Conservation (phyloP, 2,888 invertebrate species). For the Liodrosophila aerea region DNA sequence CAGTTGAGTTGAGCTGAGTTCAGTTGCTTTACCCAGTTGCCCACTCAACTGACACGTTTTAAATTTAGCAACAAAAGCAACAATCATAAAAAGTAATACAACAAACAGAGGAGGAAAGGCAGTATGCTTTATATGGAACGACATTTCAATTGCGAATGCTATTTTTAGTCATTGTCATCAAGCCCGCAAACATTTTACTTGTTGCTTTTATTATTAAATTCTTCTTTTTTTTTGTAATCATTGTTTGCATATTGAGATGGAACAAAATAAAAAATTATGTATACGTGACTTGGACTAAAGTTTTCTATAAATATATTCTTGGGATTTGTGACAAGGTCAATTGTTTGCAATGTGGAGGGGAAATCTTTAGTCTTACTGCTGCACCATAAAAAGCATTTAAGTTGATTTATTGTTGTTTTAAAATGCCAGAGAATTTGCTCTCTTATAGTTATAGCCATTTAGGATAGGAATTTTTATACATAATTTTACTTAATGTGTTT, state of each 20-base stretch:
- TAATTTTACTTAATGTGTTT: too few relatives aligned
- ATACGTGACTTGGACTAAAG: constrained; percentile 42
- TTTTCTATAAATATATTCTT: constrained; percentile 36
- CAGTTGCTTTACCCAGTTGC: constrained; percentile 39
- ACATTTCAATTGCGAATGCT: constrained; percentile 74
- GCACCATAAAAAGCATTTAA: constrained; percentile 4
- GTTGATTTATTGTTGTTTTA: too few relatives aligned
- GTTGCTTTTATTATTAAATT: constrained; percentile 28
- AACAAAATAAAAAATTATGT: constrained; percentile 23
- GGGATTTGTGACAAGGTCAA: constrained; percentile 54
- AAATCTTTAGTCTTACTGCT: too few relatives aligned
- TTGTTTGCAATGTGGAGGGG: constrained; percentile 12
- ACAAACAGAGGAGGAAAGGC: constrained; percentile 17
- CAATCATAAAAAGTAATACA: constrained; percentile 12
- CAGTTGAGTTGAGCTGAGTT: constrained; percentile 9
- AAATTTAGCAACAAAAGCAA: constrained; percentile 71
- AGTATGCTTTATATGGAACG: constrained; percentile 63
- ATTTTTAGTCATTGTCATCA: constrained; percentile 75
- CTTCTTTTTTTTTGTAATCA: constrained; percentile 32
- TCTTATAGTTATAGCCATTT: too few relatives aligned
- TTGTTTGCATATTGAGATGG: constrained; percentile 63
- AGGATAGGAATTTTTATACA: too few relatives aligned
- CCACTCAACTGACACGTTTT: constrained; percentile 56
- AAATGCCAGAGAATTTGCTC: too few relatives aligned
- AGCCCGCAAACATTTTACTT: constrained; percentile 52